Conservation (phyloP, 1,140 invertebrate species). For the Camponotus floridanus region DNA sequence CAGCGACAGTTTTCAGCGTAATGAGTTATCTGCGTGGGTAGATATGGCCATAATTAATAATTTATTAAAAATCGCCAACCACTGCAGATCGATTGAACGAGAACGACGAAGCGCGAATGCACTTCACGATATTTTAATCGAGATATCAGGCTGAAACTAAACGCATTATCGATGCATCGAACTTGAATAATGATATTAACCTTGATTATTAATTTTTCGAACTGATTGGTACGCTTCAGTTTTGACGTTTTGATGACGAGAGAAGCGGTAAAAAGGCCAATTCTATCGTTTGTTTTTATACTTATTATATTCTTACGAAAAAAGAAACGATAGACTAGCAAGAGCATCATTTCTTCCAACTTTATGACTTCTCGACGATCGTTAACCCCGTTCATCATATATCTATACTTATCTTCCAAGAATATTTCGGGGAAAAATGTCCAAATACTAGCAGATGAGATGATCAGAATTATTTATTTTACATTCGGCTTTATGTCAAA, state of each 20-base stretch:
- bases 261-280: constrained; percentile 28
- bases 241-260: neutral
- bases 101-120: neutral
- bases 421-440: constrained; percentile 2
- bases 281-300: constrained; percentile 57
- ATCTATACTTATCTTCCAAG: constrained; percentile 26
- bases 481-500: neutral
- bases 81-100: constrained; percentile 68
- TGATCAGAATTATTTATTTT: constrained; percentile 13
- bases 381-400: constrained; percentile 62
- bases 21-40: constrained; percentile 57
- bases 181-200: neutral
- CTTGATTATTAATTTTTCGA: constrained; percentile 36
- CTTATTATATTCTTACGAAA: constrained; percentile 71
- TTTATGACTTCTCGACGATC: constrained; percentile 72
- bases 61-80: constrained; percentile 60
- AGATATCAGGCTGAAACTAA: constrained; percentile 8
- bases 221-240: neutral
- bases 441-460: neutral
- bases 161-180: constrained; percentile 26
- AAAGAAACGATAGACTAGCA: constrained; percentile 36
- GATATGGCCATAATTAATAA: constrained; percentile 65
- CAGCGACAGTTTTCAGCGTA: constrained; percentile 58
- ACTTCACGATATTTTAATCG: constrained; percentile 17
- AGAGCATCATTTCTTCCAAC: constrained; percentile 65